Percentiles rank a stretch among this genome's conserved stretches.
These are phyloP conservation scores for Trididemnum miniatum DNA, from an alignment of 23 tunicate genomes.

Conservation along the genomic window DNA sequence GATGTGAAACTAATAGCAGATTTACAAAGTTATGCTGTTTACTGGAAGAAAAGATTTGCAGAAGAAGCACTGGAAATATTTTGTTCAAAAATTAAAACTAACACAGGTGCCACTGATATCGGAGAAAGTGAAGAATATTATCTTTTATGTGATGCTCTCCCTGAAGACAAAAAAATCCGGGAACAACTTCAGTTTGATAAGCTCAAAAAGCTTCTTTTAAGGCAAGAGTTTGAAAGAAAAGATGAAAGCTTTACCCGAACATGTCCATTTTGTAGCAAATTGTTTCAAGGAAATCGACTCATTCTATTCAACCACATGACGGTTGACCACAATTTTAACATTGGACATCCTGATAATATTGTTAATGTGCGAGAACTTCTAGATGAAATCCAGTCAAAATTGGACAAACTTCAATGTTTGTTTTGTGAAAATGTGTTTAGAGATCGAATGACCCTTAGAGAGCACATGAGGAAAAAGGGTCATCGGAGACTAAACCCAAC, in stretches of 20 bases:
- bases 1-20: conserved; percentile 87
- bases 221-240: conserved; percentile 79
- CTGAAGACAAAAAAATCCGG: conserved; percentile 85
- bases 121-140: conserved; percentile 69
- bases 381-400: conserved; percentile 62
- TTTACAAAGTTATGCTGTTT: conserved; percentile 48
- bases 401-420: conserved; percentile 74
- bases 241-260: conserved; percentile 64
- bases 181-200: conserved; percentile 74
- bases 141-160: conserved; percentile 85
- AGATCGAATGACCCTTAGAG: conserved; percentile 78
- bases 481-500: conserved; percentile 88
- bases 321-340: conserved; percentile 86
- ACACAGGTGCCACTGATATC: conserved; percentile 78
- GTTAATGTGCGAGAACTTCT: conserved; percentile 83
- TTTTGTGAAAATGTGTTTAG: conserved; percentile 88
- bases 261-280: conserved; percentile 88
- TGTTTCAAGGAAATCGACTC: conserved; percentile 75
- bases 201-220: conserved; percentile 55
- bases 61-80: conserved; percentile 49
- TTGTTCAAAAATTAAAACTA: conserved; percentile 74
- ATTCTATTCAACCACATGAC: conserved; percentile 89
- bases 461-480: conserved; percentile 94
- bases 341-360: conserved; percentile 95
- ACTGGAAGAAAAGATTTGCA: conserved; percentile 67